Base-by-base conservation (phyloP, 2,797 vertebrate species). In the Syndactyla subalaris region DNA sequence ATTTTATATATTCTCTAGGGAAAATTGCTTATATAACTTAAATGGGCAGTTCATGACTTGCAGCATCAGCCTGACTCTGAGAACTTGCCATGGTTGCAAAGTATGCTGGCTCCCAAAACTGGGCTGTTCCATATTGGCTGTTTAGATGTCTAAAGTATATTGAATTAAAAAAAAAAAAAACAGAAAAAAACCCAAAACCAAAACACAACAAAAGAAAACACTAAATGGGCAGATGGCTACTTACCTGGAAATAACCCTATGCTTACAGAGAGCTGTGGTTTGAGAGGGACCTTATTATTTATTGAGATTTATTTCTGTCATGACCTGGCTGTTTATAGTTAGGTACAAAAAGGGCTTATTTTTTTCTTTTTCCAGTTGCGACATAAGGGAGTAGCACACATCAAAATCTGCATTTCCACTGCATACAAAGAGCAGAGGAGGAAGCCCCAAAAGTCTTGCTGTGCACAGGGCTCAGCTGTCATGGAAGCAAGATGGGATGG, bases 51-150 rank as follows among this genome's bases (percentile, higher is more conserved):
- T 88, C 22, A 27, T 71, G 26, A 39, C 32, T 88, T 89, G n/a
- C 82, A 80, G 45, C 29, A 34, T 67, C 59, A 34, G 15, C n/a
- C 22, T 62, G 48, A 58, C 59, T 76, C 46, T 88, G 8, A 70
- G 67, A 67, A 59, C 23, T 51, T 4, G 0, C n/a, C 62, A 54
- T 0, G 0, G 62, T 8, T 81, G 38, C n/a, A 84, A 73, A 57
- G 22, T 8, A 7, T 67, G 13, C 30, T 62, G 30, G 30, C 7
- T 82, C 10, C 16, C 8, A 16, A 73, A 83, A 62, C 4, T 2
- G 8, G 29, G 17, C 23, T 46, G 17, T 61, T 91, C 41, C n/a
- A 73, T 52, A 38, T 6, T 32, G 12, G 10, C n/a, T 62, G 8
- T 41, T 70, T 34, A 82, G 26, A 61, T 41, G 7, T 27, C 46